Conservation (phyloP, 2,888 invertebrate species). For the Erebia aethiops region DNA sequence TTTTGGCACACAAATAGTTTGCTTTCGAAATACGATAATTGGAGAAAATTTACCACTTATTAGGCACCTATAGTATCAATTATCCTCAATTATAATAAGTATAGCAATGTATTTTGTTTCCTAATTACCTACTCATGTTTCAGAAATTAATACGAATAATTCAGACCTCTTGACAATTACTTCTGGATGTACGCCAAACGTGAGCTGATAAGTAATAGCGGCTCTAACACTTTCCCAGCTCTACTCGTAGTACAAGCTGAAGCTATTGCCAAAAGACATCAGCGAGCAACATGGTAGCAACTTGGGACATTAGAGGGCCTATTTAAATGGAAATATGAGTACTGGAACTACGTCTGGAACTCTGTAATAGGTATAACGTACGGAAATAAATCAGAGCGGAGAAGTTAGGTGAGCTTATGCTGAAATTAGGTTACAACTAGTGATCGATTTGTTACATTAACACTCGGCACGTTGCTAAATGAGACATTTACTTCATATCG, state of each 20-base stretch:
- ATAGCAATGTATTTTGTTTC: too few relatives aligned
- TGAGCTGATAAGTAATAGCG: constrained; percentile 34
- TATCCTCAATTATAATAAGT: too few relatives aligned
- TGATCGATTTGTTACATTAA: too few relatives aligned
- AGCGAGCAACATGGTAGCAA: constrained; percentile 17
- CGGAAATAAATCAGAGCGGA: background rate
- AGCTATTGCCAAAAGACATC: constrained; percentile 36
- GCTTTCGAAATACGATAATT: too few relatives aligned
- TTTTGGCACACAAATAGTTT: too few relatives aligned
- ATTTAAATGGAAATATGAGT: constrained; percentile 27
- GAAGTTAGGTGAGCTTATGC: background rate
- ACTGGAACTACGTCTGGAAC: constrained; percentile 2
- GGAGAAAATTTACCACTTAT: too few relatives aligned
- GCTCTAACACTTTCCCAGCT: constrained; percentile 19
- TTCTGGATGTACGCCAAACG: constrained; percentile 42
- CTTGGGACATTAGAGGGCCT: constrained; percentile 18
- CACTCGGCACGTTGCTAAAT: too few relatives aligned
- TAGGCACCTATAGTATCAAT: too few relatives aligned
- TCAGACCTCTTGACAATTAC: constrained; percentile 40
- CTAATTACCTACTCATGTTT: background rate
- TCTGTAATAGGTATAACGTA: background rate
- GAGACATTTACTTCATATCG: too few relatives aligned
- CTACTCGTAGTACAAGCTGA: constrained; percentile 19
- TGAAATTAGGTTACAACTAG: background rate
- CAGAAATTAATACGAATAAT: constrained; percentile 17